Evolutionary conservation across 2,797 vertebrate species (phyloP).

Genomic region (Novumbra hubbsi): DNA sequence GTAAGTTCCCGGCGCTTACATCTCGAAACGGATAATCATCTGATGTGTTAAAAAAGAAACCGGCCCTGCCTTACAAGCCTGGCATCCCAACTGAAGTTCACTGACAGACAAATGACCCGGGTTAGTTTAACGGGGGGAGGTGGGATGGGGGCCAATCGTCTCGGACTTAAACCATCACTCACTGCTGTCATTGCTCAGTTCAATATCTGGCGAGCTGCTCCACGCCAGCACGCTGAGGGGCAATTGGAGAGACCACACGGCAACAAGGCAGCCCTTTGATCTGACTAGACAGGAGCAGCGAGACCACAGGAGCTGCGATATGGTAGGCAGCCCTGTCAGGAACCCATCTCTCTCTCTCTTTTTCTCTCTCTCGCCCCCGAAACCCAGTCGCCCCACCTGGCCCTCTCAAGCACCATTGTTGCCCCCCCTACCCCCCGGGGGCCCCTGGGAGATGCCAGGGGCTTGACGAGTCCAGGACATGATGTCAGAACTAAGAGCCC

Average conservation of each 20-base stretch:
- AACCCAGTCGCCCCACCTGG: conserved; percentile 54
- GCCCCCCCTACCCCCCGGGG: conserved; percentile 39
- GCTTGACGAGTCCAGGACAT: conserved; percentile 63
- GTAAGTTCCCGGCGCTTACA: conserved; percentile 58
- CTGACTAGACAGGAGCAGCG: conserved; percentile 59
- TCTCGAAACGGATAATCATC: conserved; percentile 75
- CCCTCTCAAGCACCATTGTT: conserved; percentile 60
- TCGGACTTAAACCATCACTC: conserved; percentile 63
- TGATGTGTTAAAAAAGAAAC: conserved; percentile 40
- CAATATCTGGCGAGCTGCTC: conserved; percentile 4
- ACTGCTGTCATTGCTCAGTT: conserved; percentile 52
- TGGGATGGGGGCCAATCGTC: conserved; percentile 45
- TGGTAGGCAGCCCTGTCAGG: conserved; percentile 50
- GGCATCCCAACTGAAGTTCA: conserved; percentile 65
- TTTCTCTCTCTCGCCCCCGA: conserved; percentile 23
- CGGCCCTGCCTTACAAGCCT: conserved; percentile 61
- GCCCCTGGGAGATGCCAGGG: conserved; percentile 49
- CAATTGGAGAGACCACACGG: conserved; percentile 71
- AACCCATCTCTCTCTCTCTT: conserved; percentile 30
- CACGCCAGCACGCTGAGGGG: conserved; percentile 58
- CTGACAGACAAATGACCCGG: conserved; percentile 65
- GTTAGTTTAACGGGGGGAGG: conserved; percentile 56
- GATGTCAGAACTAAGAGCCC: conserved; percentile 64
- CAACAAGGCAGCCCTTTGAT: conserved; percentile 72
- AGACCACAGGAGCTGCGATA: conserved; percentile 63